Base-by-base conservation (phyloP, 2,113 vertebrate species). In the Talpa occidentalis region DNA sequence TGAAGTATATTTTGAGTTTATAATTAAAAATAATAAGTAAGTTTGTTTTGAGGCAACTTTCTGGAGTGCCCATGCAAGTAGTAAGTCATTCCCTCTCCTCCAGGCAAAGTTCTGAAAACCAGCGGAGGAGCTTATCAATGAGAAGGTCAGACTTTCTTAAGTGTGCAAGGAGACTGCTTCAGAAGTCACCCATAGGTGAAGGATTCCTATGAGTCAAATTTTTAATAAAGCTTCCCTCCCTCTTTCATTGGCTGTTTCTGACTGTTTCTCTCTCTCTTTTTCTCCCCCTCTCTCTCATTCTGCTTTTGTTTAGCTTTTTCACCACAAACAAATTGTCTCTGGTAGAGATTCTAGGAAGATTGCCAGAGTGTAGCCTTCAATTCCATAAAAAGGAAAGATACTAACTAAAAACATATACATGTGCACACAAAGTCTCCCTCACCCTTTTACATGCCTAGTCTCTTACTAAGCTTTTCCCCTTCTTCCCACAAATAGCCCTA, bases 331-430 rank as follows among this genome's bases (percentile, higher is more conserved):
- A 98, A 97, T 93, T 96, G 62, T 98, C 97, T 96, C 91, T 88
- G 90, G 79, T 96, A 92, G 96, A 98, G 85, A 98, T 98, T 98
- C 98, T 96, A 98, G 98, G 98, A 98, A 98, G 94, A 91, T 59
- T 98, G 98, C 98, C 98, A 98, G 98, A 37, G 78, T 60, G 47
- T 97, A 98, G 97, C 97, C 96, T 98, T 97, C 96, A 95, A 97
- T 96, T 98, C 98, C 98, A 97, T 98, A 98, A 98, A 98, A 98
- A 98, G 98, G 97, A 98, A 98, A 98, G 96, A 97, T 98, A 95
- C 67, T 78, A 93, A 94, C 62, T 90, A 97, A 98, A 97, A 97
- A 91, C 44, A 17, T 73, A 83, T 3, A 70, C 80, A 49, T 17
- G 60, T 87, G n/a, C 79, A 80, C 69, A 72, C 52, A 67, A 30